These are phyloP conservation scores for Solen grandis DNA, from an alignment of 1,140 invertebrate species.

Conservation along the genomic window DNA sequence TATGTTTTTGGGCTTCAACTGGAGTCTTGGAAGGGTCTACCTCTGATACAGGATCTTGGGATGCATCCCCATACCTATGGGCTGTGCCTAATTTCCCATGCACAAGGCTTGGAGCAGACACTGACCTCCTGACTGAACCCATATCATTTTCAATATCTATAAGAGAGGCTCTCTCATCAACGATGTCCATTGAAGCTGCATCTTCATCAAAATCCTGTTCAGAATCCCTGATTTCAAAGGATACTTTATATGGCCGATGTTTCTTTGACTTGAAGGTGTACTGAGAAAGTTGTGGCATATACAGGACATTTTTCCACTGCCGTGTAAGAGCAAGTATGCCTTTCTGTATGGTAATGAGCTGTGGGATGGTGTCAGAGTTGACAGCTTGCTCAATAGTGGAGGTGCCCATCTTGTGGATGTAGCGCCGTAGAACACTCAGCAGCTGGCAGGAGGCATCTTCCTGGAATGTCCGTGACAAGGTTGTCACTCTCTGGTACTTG, in stretches of 20 bases:
- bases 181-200: slow-evolving; percentile 84
- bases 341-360: slow-evolving; percentile 92
- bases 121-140: slow-evolving; percentile 73
- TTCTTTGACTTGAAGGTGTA: slow-evolving; percentile 85
- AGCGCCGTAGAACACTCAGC: slow-evolving; percentile 92
- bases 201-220: slow-evolving; percentile 79
- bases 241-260: slow-evolving; percentile 90
- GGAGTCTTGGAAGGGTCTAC: slow-evolving; percentile 41
- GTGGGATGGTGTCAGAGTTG: slow-evolving; percentile 90
- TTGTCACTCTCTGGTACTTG: slow-evolving; percentile 93
- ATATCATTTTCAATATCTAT: slow-evolving; percentile 86
- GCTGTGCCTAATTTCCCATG: slow-evolving; percentile 40
- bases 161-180: slow-evolving; percentile 92
- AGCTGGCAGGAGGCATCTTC: slow-evolving; percentile 98
- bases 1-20: no score
- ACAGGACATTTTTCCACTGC: slow-evolving; percentile 98
- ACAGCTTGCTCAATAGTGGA: slow-evolving; percentile 91
- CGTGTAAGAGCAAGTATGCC: slow-evolving; percentile 95
- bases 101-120: slow-evolving; percentile 67
- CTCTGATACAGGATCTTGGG: slow-evolving; percentile 38
- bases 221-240: slow-evolving; percentile 91
- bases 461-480: slow-evolving; percentile 93
- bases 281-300: slow-evolving; percentile 94
- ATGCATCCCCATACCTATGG: slow-evolving; percentile 58
- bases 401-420: slow-evolving; percentile 89